phyloP scores from a whole-genome alignment of 2,113 vertebrate genomes.

The Cyprinodon brontotheroides region DNA sequence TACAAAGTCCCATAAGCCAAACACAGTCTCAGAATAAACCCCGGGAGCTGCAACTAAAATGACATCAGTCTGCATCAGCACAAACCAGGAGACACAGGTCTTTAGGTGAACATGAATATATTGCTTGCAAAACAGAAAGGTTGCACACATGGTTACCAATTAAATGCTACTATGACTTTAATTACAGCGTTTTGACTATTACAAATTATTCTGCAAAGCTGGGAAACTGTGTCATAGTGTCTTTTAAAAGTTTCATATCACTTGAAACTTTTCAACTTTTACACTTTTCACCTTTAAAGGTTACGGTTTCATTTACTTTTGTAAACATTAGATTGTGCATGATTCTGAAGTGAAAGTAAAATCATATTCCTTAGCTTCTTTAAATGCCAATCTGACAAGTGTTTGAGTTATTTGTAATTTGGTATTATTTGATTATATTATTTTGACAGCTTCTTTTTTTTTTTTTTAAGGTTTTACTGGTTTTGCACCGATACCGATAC shows the following conservation, averaged over 20 bases:
- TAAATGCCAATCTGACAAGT: not conserved
- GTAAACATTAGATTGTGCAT: not conserved
- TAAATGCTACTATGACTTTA: not conserved
- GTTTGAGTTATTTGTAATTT: not conserved
- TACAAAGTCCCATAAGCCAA: conserved; percentile 37
- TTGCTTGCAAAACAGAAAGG: not conserved
- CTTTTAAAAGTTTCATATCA: no score
- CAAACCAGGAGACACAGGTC: conserved; percentile 6
- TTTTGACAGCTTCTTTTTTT: no score
- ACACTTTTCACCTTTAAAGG: no score
- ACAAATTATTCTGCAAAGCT: not conserved
- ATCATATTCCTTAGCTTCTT: no score
- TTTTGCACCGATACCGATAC: no score
- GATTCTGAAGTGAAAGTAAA: not conserved
- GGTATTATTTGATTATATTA: no score
- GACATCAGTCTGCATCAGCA: conserved; percentile 53
- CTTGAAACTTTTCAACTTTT: no score
- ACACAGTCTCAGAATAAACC: conserved; percentile 50
- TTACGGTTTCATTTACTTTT: not conserved
- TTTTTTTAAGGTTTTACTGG: no score
- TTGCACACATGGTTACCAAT: not conserved
- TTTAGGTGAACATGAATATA: not conserved
- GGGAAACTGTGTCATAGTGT: not conserved
- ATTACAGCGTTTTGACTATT: not conserved
- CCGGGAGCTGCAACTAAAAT: conserved; percentile 41